Conservation (phyloP, 2,113 vertebrate genomes). For the Emberiza fucata region DNA sequence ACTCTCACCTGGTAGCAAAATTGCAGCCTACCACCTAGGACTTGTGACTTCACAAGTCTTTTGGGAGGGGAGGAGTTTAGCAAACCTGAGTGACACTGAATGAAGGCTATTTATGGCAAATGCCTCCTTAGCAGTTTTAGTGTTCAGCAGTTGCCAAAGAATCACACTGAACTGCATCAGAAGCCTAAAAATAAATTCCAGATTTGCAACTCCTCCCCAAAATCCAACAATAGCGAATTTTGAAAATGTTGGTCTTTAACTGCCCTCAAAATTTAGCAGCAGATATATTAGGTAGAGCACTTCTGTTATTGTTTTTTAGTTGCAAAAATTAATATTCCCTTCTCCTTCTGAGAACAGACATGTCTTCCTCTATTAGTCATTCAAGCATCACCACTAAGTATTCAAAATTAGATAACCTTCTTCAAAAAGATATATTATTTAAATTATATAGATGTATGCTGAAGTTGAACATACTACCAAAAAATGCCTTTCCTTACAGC, state of each 20-base stretch:
- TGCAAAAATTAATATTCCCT: background rate
- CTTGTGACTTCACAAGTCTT: background rate
- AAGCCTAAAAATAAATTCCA: background rate
- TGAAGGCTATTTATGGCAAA: background rate
- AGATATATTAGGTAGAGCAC: background rate
- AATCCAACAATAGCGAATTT: background rate
- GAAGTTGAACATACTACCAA: conserved; percentile 32
- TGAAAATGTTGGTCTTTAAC: background rate
- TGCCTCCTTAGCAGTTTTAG: background rate
- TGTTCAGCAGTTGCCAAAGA: background rate
- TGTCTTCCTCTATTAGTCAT: background rate
- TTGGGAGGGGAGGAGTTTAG: background rate
- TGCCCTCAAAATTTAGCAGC: background rate
- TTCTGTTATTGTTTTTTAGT: background rate
- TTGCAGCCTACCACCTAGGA: background rate
- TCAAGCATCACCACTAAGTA: background rate
- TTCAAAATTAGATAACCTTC: background rate
- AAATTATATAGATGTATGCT: conserved; percentile 19
- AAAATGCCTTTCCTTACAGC: conserved; percentile 13
- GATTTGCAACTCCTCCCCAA: background rate
- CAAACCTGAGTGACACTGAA: background rate
- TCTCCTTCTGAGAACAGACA: background rate
- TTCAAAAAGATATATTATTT: conserved; percentile 16
- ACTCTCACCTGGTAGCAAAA: background rate
- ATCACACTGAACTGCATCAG: background rate